Conservation (phyloP, 2,888 invertebrate species). For the Micoletzkya japonica region DNA sequence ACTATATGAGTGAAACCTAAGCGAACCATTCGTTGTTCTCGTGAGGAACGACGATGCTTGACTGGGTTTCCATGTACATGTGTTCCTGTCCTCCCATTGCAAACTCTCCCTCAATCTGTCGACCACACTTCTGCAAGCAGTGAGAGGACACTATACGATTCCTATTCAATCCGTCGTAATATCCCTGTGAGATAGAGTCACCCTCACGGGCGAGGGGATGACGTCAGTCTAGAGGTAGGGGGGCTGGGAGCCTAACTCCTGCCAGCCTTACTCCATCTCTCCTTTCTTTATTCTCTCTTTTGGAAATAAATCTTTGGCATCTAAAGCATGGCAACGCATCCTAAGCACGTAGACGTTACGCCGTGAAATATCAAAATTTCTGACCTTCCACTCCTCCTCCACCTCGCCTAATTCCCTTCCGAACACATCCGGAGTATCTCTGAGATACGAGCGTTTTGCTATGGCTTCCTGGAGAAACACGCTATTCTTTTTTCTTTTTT, state of each 20-base stretch:
- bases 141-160: too few relatives aligned
- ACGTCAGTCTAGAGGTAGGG: too few relatives aligned
- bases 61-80: constrained; percentile 64
- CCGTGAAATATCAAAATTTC: too few relatives aligned
- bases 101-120: constrained; percentile 7
- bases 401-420: constrained; percentile 11
- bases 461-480: constrained; percentile 11
- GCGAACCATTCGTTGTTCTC: constrained; percentile 73
- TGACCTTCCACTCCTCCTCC: constrained; percentile 4
- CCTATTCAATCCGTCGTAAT: too few relatives aligned
- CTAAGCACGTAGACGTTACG: too few relatives aligned
- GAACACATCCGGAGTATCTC: background rate
- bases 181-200: too few relatives aligned
- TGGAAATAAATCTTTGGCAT: too few relatives aligned
- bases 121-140: background rate
- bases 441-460: background rate
- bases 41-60: constrained; percentile 67
- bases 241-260: too few relatives aligned
- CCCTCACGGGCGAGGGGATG: too few relatives aligned
- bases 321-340: too few relatives aligned
- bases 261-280: too few relatives aligned
- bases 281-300: too few relatives aligned
- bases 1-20: background rate
- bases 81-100: constrained; percentile 61
- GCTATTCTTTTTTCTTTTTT: background rate